Base-by-base conservation (phyloP, 2,113 vertebrate genomes). In the Saccopteryx leptura region DNA sequence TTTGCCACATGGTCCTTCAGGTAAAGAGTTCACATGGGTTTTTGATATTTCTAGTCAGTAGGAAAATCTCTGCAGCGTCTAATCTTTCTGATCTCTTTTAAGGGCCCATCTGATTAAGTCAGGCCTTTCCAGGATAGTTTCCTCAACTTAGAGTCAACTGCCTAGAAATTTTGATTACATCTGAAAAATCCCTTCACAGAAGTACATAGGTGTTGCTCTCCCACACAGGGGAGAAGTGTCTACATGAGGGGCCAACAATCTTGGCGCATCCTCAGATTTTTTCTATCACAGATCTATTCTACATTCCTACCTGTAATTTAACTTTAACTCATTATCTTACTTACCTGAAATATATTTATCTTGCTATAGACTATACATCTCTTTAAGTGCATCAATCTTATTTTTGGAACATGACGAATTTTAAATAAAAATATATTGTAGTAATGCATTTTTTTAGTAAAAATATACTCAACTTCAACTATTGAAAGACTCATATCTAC, bases 1-100 rank as follows among this genome's bases (percentile, higher is more conserved):
- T 86, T 33, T 50, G 60, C 12, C 8, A 14, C 21, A 1, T 0
- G 5, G 7, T 26, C 2, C 9, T 56, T 48, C 54, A 39, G 0
- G 2, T 10, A 80, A 46, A 6, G 12, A 50, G 52, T 60, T 66
- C 65, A 23, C 6, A 24, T 26, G 18, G 1, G 2, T 79, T 2
- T 68, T 66, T 63, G 9, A 46, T 65, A 24, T 78, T 84, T 85
- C 26, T 52, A 24, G 28, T 46, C 10, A 28, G 31, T 33, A 19
- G 39, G 24, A 60, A 5, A 46, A 26, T n/a, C 18, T 87, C 46
- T 52, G 23, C 28, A 15, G 0, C 7, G 9, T 18, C 7, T 3
- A 10, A 5, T 46, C 12, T 72, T 28, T 80, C 84, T 39, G 6
- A 56, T n/a, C 19, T 88, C 46, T 83, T 63, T 24, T 24, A 61